phyloP scores from a whole-genome alignment of 2,113 vertebrate genomes.

The Platysternon megacephalum region DNA sequence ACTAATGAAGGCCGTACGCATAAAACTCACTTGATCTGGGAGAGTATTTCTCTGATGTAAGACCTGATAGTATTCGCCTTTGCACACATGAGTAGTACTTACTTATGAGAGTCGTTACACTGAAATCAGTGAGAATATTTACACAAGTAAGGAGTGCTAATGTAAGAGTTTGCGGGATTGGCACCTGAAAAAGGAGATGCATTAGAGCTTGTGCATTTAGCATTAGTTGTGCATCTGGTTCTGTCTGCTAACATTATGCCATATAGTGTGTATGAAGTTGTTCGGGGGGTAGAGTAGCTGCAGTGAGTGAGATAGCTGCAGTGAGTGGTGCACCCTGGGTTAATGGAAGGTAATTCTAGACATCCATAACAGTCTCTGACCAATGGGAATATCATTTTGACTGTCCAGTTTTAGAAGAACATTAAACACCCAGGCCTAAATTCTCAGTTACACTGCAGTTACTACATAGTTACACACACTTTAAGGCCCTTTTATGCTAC shows the following conservation, averaged over 20 bases:
- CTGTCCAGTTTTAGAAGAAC: neutral
- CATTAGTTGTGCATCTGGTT: neutral
- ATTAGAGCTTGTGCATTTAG: neutral
- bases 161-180: neutral
- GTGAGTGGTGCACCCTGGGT: neutral
- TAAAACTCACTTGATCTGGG: neutral
- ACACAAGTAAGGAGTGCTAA: neutral
- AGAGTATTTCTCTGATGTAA: neutral
- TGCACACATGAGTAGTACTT: neutral
- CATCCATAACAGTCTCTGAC: neutral
- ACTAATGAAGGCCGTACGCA: neutral
- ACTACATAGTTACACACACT: neutral
- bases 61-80: neutral
- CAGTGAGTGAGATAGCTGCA: neutral
- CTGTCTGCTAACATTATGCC: neutral
- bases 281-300: neutral
- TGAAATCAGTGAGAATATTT: neutral
- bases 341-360: neutral
- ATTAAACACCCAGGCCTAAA: neutral
- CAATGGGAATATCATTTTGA: neutral
- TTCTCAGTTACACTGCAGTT: neutral
- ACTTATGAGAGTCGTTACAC: neutral
- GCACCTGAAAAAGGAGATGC: neutral
- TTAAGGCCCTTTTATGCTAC: neutral
- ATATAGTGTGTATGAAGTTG: fast-evolving